Evolutionary conservation across 1,140 invertebrate species (phyloP), one percentile per base, ranked within the genome.

Genomic region (Hermetia illucens): DNA sequence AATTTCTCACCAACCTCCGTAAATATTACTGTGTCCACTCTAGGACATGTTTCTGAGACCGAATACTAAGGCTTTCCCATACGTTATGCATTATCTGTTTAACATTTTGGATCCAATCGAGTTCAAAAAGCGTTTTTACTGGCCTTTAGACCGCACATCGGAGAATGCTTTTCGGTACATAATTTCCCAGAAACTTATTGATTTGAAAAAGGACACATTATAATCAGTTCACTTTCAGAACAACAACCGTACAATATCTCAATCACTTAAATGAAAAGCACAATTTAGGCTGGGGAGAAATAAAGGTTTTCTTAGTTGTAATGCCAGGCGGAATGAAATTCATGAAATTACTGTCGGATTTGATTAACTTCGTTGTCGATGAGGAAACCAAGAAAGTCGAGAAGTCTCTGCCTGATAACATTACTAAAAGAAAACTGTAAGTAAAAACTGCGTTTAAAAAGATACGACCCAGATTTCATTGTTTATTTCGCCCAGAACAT

Each of bases 31-130:
- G n/a, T 52, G n/a, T n/a, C n/a, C n/a, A n/a, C n/a, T 52, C 8
- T 41, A 64, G 56, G 59, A 59, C 40, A 68, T 69, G 64, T 69
- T 69, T 30, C 48, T 68, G 2, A 68, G 65, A 40, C 62, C 67
- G 3, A 69, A 69, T 33, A 62, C 60, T 27, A 17, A 51, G 2
- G 66, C 65, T 13, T 69, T 69, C 24, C 54, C 66, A 18, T 56
- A 67, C 4, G 55, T 66, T 8, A 64, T 67, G 29, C 50, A 64
- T 25, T 69, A 63, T 49, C 42, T 69, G 6, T 53, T 68, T 36
- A 58, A 47, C 1, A 45, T 68, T 33, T 50, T 63, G 15, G 63
- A 69, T 43, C 46, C 58, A 1, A 53, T 50, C 0, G 56, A 58
- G 36, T 63, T 66, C 34, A 62, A 59, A 41, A 63, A 54, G 2